Evolutionary conservation across 2,797 vertebrate genomes (phyloP).

Genomic region (Moxostoma hubbsi): DNA sequence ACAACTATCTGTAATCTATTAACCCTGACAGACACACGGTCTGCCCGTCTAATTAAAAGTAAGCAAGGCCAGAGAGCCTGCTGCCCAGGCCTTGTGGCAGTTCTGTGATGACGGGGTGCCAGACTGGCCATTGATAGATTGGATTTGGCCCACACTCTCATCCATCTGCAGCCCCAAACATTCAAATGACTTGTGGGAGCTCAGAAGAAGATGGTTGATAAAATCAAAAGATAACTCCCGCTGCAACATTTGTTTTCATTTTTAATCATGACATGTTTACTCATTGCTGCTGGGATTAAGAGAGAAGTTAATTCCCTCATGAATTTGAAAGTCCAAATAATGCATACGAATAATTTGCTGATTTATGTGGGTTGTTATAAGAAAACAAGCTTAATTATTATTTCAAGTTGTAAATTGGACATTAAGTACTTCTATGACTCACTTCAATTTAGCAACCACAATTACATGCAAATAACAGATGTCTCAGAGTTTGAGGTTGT

Average conservation of each 20-base stretch:
- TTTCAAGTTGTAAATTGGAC: conserved; percentile 26
- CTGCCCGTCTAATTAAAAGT: conserved; percentile 52
- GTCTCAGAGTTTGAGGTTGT: conserved; percentile 24
- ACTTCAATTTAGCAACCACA: conserved; percentile 35
- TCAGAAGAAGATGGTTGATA: conserved; percentile 6
- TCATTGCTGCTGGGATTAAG: conserved; percentile 46
- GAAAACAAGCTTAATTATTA: conserved; percentile 45
- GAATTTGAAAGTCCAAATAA: conserved; percentile 56
- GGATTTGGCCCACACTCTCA: conserved; percentile 51
- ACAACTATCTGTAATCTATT: not conserved
- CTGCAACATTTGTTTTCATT: conserved; percentile 62
- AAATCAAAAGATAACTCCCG: conserved; percentile 53
- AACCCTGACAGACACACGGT: conserved; percentile 55
- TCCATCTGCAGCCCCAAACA: conserved; percentile 60
- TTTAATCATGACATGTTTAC: conserved; percentile 56
- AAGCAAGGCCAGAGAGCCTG: conserved; percentile 21
- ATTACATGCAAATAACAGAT: conserved; percentile 43
- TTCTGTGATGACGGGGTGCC: conserved; percentile 45
- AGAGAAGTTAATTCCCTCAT: conserved; percentile 50
- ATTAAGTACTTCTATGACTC: conserved; percentile 37
- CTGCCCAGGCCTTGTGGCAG: conserved; percentile 45
- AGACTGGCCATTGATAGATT: conserved; percentile 57
- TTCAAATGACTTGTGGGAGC: conserved; percentile 51
- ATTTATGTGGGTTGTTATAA: conserved; percentile 32
- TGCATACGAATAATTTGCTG: conserved; percentile 37